These are phyloP conservation scores for Polypterus bichir DNA, from an alignment of 2,113 vertebrate genomes.

Conservation along the genomic window DNA sequence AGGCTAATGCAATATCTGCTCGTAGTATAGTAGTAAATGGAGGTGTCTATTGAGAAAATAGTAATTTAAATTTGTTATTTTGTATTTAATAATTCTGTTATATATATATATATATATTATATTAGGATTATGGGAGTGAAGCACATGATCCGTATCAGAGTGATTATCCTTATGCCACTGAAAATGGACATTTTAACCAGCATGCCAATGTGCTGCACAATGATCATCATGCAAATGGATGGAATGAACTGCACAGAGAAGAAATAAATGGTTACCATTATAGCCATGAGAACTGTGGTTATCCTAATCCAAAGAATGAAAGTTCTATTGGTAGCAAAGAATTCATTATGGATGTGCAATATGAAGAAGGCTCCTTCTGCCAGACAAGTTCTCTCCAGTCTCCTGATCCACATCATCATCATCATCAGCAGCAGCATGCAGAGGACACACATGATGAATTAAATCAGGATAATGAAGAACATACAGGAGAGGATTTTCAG, in stretches of 20 bases:
- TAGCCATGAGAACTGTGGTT: conserved; percentile 36
- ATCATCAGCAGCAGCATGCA: conserved; percentile 22
- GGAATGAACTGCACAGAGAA: conserved; percentile 35
- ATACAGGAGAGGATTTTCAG: conserved; percentile 52
- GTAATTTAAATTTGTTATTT: no score
- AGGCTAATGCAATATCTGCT: no score
- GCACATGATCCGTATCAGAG: conserved; percentile 32
- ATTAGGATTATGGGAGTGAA: conserved; percentile 40
- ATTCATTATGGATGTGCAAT: conserved; percentile 45
- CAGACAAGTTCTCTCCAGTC: conserved; percentile 39
- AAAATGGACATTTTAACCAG: conserved; percentile 29
- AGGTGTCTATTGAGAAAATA: no score
- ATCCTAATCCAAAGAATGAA: conserved; percentile 34
- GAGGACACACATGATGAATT: conserved; percentile 38
- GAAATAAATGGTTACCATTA: conserved; percentile 34
- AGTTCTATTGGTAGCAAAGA: conserved; percentile 37
- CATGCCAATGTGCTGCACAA: conserved; percentile 24
- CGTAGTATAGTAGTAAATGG: no score
- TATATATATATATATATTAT: no score
- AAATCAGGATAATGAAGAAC: conserved; percentile 35
- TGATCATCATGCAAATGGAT: conserved; percentile 40
- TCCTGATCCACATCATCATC: conserved; percentile 41
- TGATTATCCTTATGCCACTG: conserved; percentile 36
- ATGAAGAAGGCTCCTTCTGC: conserved; percentile 38
- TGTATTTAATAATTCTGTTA: no score